Base-by-base conservation (phyloP, 1,140 invertebrate genomes). In the Papilio machaon region DNA sequence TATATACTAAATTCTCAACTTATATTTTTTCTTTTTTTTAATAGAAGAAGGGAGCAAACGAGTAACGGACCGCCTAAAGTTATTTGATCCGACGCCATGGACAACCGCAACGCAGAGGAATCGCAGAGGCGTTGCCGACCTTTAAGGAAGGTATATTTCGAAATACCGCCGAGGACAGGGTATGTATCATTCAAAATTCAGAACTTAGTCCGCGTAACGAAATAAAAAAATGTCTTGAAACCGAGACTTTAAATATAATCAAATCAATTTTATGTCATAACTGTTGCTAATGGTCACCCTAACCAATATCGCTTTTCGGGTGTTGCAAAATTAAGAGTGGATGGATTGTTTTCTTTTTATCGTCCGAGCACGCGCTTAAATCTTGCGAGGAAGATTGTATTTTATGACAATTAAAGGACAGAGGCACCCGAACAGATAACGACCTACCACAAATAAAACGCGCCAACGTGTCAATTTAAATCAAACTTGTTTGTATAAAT, bases 291-390 rank as follows among this genome's bases (percentile, higher is more conserved):
- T 89, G 89, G 90, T 86, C 79, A 88, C 84, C 86, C 83, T 85
- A 89, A 82, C 82, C 67, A 86, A 86, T 84, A 87, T 84, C 81
- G 83, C 52, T 83, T 88, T 88, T 86, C 84, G 80, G 84, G 86
- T 87, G 86, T 91, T 89, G 85, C 89, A 81, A 86, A 90, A 88
- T 90, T 89, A 87, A 88, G 81, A 86, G 80, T 86, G 81, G 82
- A 84, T 86, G 81, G 82, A 84, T 88, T 85, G 80, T 87, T 82
- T 87, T 86, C 79, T 86, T 89, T 88, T 87, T 86, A 73, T 60
- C 75, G 80, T 80, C 64, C 47, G 86, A 80, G 84, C 86, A 87
- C 82, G 85, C 82, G 83, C 80, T 88, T 85, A 82, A 85, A 85
- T 85, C 85, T 81, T 75, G 74, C 49, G 46, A 52, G 82, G 82